Conservation (phyloP, 2,888 invertebrate genomes). For the Cephus runcator region DNA sequence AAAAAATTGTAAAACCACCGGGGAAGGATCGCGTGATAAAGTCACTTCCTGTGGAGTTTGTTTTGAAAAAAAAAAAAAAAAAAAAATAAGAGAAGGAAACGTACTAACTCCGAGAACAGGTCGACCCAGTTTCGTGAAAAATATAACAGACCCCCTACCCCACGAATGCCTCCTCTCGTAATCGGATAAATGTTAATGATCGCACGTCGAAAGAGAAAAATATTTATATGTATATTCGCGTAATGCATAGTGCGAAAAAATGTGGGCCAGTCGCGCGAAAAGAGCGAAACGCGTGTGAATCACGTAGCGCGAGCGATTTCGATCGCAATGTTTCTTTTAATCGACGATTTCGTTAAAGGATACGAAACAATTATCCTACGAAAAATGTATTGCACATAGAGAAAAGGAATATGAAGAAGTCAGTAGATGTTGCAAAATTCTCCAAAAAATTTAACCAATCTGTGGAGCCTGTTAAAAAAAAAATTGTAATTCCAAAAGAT, state of each 20-base stretch:
- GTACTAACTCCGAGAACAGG: slow-evolving; percentile 36
- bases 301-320: slow-evolving; percentile 4
- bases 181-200: neutral
- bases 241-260: slow-evolving; percentile 48
- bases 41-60: neutral
- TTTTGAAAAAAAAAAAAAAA: slow-evolving; percentile 10
- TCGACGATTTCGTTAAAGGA: neutral
- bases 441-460: too few relatives aligned
- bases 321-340: neutral
- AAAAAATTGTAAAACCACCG: neutral
- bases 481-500: neutral
- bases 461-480: neutral
- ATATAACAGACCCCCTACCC: slow-evolving; percentile 27
- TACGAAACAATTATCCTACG: neutral
- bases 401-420: too few relatives aligned
- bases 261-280: neutral
- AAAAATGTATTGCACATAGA: too few relatives aligned
- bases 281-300: slow-evolving; percentile 22
- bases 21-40: neutral
- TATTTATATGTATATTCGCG: slow-evolving; percentile 30
- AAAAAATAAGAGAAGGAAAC: slow-evolving; percentile 17
- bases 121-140: slow-evolving; percentile 45
- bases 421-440: too few relatives aligned
- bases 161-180: neutral
- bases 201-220: neutral